Percentiles rank a stretch among this genome's conserved stretches.
phyloP scores from a whole-genome alignment of 2,888 invertebrate genomes.

The Ophonus ardosiacus region DNA sequence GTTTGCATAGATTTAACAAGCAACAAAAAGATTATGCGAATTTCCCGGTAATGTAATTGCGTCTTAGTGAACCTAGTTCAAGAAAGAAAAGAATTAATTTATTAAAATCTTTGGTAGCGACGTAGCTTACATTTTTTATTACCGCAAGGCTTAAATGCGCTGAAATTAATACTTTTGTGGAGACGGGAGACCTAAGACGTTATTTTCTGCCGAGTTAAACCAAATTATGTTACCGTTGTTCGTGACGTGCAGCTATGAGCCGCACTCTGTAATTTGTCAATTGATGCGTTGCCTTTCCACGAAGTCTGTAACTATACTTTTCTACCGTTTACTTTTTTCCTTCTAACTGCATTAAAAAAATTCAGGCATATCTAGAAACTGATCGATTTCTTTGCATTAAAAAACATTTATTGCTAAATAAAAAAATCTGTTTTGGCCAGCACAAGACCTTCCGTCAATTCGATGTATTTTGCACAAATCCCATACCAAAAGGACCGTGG shows the following conservation, averaged over 20 bases:
- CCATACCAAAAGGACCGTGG: too few species aligned
- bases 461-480: too few species aligned
- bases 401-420: too few species aligned
- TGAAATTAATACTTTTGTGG: conserved; percentile 2
- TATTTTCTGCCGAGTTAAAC: conserved; percentile 23
- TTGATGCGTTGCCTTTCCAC: conserved; percentile 28
- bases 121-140: conserved; percentile 2
- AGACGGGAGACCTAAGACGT: conserved; percentile 2
- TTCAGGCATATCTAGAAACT: not conserved
- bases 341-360: not conserved
- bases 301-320: not conserved
- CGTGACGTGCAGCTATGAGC: conserved; percentile 6
- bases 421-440: too few species aligned
- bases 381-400: not conserved
- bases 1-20: conserved; percentile 39
- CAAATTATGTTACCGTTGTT: conserved; percentile 10
- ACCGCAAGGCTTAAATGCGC: not conserved
- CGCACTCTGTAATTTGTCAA: conserved; percentile 34
- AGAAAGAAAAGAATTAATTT: conserved; percentile 26
- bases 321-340: conserved; percentile 2
- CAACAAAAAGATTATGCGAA: conserved; percentile 39
- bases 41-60: conserved; percentile 35
- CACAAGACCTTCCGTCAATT: too few species aligned
- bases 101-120: conserved; percentile 11
- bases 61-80: conserved; percentile 15